phyloP scores from a whole-genome alignment of 2,888 invertebrate species.

The Idaea dimidiata region DNA sequence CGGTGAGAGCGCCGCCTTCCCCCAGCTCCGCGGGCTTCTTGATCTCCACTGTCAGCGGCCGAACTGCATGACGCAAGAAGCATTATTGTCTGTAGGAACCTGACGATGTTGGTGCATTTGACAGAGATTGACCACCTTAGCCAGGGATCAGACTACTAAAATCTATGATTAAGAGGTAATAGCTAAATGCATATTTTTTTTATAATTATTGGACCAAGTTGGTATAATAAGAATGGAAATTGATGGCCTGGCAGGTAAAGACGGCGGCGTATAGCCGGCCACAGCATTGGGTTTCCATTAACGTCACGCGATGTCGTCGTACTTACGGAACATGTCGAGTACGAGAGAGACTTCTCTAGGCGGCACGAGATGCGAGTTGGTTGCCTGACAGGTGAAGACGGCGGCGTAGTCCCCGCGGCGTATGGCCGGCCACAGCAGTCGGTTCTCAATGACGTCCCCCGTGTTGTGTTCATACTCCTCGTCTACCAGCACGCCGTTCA shows the following conservation, averaged over 20 bases:
- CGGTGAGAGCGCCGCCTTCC: constrained; percentile 85
- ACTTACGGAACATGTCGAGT: constrained; percentile 91
- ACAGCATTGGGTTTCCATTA: no score
- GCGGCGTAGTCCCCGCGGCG: constrained; percentile 90
- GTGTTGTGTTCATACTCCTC: constrained; percentile 92
- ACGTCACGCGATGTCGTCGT: neutral
- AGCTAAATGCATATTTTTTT: no score
- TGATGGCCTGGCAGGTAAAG: constrained; percentile 93
- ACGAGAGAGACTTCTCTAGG: constrained; percentile 88
- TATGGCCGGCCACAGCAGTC: constrained; percentile 87
- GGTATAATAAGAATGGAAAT: constrained; percentile 79
- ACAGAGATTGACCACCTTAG: no score
- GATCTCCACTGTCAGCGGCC: constrained; percentile 90
- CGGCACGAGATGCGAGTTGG: constrained; percentile 91
- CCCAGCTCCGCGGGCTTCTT: constrained; percentile 75
- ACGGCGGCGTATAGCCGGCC: constrained; percentile 84
- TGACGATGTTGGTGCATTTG: no score
- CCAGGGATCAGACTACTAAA: no score
- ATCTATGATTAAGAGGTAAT: no score
- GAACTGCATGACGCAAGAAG: constrained; percentile 78
- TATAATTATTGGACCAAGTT: no score
- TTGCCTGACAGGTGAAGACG: constrained; percentile 92
- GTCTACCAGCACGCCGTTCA: constrained; percentile 89
- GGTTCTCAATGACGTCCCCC: constrained; percentile 92
- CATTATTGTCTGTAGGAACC: neutral